phyloP scores from a whole-genome alignment of 2,888 invertebrate species.

The Drosophila peninsularis region DNA sequence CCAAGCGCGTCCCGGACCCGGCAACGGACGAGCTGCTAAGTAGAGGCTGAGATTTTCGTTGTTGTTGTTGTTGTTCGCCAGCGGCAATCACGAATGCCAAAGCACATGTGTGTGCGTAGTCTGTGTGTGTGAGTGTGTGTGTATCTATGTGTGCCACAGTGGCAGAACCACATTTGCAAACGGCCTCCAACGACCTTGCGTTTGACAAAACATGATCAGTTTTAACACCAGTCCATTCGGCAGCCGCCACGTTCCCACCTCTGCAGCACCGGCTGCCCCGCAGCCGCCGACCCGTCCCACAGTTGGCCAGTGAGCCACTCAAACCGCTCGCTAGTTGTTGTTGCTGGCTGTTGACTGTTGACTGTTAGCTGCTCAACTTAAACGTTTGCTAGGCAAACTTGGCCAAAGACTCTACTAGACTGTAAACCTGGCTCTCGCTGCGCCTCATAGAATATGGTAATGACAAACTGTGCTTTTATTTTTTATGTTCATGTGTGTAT shows the following conservation, averaged over 20 bases:
- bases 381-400: constrained; percentile 68
- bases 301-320: constrained; percentile 22
- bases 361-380: constrained; percentile 56
- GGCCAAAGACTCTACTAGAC: constrained; percentile 49
- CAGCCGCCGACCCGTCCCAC: background rate
- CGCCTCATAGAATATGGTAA: constrained; percentile 66
- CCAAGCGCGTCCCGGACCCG: constrained; percentile 58
- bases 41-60: constrained; percentile 50
- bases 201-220: constrained; percentile 81
- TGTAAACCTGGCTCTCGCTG: constrained; percentile 18
- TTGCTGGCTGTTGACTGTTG: constrained; percentile 15
- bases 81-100: constrained; percentile 65
- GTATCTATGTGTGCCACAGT: constrained; percentile 75
- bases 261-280: constrained; percentile 1
- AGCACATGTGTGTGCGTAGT: constrained; percentile 22
- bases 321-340: constrained; percentile 23
- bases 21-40: constrained; percentile 61
- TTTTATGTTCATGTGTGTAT: constrained; percentile 67
- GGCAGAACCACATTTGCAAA: constrained; percentile 81
- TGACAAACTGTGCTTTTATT: constrained; percentile 65
- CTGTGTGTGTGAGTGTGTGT: constrained; percentile 16
- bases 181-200: constrained; percentile 84
- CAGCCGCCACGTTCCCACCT: constrained; percentile 20
- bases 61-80: constrained; percentile 52
- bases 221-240: constrained; percentile 69